These are phyloP conservation scores for Pipistrellus pipistrellus DNA, from an alignment of 2,797 vertebrate genomes.

Conservation along the genomic window DNA sequence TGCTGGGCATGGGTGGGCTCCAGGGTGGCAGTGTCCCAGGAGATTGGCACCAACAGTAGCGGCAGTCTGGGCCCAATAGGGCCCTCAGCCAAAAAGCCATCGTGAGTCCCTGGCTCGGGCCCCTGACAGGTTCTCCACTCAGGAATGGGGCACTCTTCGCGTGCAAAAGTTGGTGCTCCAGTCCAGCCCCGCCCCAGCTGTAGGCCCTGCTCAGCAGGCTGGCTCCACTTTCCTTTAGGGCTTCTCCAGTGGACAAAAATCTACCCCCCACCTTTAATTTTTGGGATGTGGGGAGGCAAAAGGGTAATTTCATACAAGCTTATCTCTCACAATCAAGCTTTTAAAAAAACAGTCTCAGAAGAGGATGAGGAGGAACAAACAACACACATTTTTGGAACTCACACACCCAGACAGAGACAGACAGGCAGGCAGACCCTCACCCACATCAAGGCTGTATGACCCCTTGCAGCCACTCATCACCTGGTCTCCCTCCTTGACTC, in stretches of 20 bases:
- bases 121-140: slow-evolving; percentile 12
- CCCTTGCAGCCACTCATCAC: slow-evolving; percentile 64
- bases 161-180: not conserved
- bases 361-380: slow-evolving; percentile 77
- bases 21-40: slow-evolving; percentile 24
- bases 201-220: not conserved
- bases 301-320: slow-evolving; percentile 65
- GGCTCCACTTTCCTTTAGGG: not conserved
- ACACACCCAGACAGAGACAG: slow-evolving; percentile 74
- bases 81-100: slow-evolving; percentile 38
- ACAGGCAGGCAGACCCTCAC: slow-evolving; percentile 72
- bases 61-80: not conserved
- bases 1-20: not conserved
- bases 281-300: not conserved
- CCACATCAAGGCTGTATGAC: slow-evolving; percentile 70
- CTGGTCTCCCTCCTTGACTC: slow-evolving; percentile 61
- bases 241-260: not conserved
- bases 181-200: not conserved
- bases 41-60: slow-evolving; percentile 58
- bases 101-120: slow-evolving; percentile 5
- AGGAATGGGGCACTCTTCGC: not conserved
- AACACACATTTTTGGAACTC: slow-evolving; percentile 70
- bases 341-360: slow-evolving; percentile 78
- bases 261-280: not conserved
- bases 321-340: slow-evolving; percentile 76